Evolutionary conservation across 2,113 vertebrate genomes (phyloP), one percentile per base, ranked within the genome.

Genomic region (Rhinoptilus africanus): DNA sequence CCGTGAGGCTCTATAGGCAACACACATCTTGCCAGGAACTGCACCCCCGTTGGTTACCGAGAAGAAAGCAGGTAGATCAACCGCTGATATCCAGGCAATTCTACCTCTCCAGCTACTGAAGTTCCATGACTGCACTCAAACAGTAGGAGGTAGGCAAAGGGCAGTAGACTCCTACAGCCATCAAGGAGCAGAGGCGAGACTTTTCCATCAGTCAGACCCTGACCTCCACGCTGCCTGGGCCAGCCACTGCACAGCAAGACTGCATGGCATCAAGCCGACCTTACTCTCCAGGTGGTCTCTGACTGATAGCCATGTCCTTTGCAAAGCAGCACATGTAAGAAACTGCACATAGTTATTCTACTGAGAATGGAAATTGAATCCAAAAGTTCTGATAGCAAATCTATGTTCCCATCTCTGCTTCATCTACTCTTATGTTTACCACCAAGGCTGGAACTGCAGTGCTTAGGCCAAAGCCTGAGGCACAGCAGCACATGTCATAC

Each of bases 341-440:
- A 68, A 87, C 26, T 53, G 59, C 69, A 81, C n/a, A 21, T 35
- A 43, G 39, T 7, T 88, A 77, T 68, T 96, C 85, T 59, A 16
- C 74, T 37, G 37, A 85, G 91, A 78, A 94, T 60, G 87, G 73
- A 93, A 96, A 96, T 13, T 34, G 77, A 94, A 93, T 67, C 63
- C 84, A 96, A 41, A 89, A 35, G 78, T 76, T 53, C 48, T 63
- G 85, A 87, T 37, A 92, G 88, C 34, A 69, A 87, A 97, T 93
- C 92, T 97, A 24, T 8, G 8, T 24, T 72, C 47, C 48, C 77
- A 69, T 95, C 91, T 91, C 72, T 91, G 85, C 43, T 56, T 96
- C 63, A 48, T 62, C 56, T 80, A 35, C 72, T 89, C 79, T 81
- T 62, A 64, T n/a, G 83, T 57, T 77, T 66, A 39, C 43, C 79